Conservation (phyloP, 2,888 invertebrate species). For the Imbricaverruca yamaguchii region DNA sequence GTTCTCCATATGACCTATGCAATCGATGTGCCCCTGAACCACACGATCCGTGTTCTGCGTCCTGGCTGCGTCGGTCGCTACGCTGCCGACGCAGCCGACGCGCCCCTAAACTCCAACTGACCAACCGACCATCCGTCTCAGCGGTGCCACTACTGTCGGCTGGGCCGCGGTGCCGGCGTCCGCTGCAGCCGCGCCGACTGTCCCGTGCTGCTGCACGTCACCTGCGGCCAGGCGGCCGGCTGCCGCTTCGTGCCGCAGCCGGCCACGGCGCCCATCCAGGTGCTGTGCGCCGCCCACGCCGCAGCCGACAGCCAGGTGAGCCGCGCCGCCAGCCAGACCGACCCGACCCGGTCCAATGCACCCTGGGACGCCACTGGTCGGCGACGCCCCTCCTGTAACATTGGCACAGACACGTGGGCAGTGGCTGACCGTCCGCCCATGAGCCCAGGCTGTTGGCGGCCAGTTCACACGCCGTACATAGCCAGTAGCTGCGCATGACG, state of each 20-base stretch:
- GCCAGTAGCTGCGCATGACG: background rate
- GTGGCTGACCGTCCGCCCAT: background rate
- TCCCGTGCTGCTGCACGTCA: background rate
- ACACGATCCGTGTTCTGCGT: too few relatives aligned
- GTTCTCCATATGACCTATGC: too few relatives aligned
- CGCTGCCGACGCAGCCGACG: too few relatives aligned
- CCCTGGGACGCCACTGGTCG: background rate
- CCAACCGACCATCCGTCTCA: background rate
- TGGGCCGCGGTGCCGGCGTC: background rate
- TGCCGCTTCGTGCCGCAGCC: background rate
- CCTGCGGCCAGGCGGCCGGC: slow-evolving; percentile 11
- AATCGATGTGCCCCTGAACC: too few relatives aligned
- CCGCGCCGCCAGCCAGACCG: background rate
- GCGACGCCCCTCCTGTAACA: background rate
- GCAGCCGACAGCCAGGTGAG: slow-evolving; percentile 1
- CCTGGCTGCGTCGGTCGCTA: too few relatives aligned
- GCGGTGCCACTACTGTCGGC: background rate
- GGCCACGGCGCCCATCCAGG: background rate
- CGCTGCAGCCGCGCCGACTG: background rate
- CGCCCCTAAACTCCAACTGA: too few relatives aligned
- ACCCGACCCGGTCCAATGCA: background rate
- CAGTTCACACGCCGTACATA: background rate
- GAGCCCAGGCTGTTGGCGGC: background rate
- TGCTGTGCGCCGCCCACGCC: background rate
- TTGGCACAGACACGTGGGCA: background rate